phyloP scores from a whole-genome alignment of 2,113 vertebrate genomes.

The Nestor notabilis region DNA sequence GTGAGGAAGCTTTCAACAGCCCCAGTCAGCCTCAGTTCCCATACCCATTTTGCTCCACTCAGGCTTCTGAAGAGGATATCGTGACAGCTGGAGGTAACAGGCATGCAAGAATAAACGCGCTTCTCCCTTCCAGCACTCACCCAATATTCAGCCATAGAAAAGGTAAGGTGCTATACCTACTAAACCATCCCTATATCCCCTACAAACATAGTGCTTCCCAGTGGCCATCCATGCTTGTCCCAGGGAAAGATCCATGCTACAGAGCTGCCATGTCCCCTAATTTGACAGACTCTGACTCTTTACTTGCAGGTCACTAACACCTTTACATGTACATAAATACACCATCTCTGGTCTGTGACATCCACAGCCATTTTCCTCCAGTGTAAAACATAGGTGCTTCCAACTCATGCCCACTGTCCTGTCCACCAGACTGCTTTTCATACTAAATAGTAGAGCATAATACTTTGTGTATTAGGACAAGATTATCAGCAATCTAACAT shows the following conservation, averaged over 20 bases:
- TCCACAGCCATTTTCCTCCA: neutral
- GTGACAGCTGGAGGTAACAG: neutral
- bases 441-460: accelerated
- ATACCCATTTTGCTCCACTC: neutral
- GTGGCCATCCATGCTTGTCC: neutral
- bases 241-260: neutral
- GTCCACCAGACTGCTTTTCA: neutral
- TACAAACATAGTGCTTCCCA: neutral
- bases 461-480: neutral
- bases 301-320: neutral
- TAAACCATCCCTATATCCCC: neutral
- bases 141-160: neutral
- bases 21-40: neutral
- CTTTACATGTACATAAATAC: neutral
- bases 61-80: neutral
- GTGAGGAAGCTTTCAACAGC: neutral
- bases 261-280: neutral
- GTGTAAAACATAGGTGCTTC: neutral
- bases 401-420: neutral
- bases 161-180: neutral
- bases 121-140: neutral
- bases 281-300: neutral
- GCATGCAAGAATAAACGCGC: accelerated
- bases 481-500: neutral
- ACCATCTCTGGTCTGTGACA: neutral